Base-by-base conservation (phyloP, 2,888 invertebrate species). In the Odontocerum albicorne region DNA sequence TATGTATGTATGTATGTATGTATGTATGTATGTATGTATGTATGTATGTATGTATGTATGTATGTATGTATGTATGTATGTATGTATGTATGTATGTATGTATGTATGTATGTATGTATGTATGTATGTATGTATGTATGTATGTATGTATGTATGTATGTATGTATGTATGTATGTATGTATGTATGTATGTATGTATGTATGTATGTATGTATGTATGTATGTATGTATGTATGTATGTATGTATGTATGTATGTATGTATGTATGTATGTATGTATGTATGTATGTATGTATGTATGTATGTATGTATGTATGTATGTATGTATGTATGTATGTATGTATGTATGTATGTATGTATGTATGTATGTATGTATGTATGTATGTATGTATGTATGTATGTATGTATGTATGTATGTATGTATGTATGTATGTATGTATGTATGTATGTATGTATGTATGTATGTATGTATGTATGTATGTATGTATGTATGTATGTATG, bases 111-210 rank as follows among this genome's bases (percentile, higher is more conserved):
- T 27, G 10, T 27, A 27, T 27, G 10, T 27, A 27, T 27, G 10
- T 27, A 27, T 27, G 10, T 27, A 27, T 27, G 10, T 27, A 27
- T 27, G 10, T 27, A 27, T 27, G 10, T 27, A 27, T 27, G 10
- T 27, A 27, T 27, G 10, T 27, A 27, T 27, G 10, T 27, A 27
- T 27, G 10, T 27, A 27, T 27, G 10, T 27, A 27, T 27, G 10
- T 27, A 19, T 51, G 7, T 46, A 12, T 51, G 4, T 31, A 36
- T 54, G 10, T 39, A 55, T 35, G 12, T 35, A 35, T 35, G 12
- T 10, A 35, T 35, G 12, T 35, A 35, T 35, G 12, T 35, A 35
- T 35, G 12, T 35, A 35, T 35, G 12, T 35, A 35, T 35, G 12
- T 35, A 35, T 35, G 12, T 35, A 35, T 35, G 12, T 35, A 35